Percentiles rank a stretch among this genome's conserved stretches.
Evolutionary conservation across 2,113 vertebrate species (phyloP).

Genomic region (Coryphaenoides rupestris): DNA sequence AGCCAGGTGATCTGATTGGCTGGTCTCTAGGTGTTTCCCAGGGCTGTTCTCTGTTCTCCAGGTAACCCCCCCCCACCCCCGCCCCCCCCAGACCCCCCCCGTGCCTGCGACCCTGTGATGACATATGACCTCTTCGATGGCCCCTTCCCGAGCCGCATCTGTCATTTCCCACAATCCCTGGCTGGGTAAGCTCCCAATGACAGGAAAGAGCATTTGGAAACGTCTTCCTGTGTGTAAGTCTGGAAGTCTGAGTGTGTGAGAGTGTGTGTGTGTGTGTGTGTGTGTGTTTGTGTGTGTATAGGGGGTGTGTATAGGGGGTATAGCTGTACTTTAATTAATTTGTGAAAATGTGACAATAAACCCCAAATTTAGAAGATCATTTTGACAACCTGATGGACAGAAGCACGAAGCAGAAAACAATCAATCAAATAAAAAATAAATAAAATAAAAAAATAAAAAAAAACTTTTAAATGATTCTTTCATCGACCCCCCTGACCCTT

Average conservation of each 20-base stretch:
- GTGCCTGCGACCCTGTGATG: constrained; percentile 67
- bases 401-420: no score
- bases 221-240: constrained; percentile 33
- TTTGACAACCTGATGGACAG: no score
- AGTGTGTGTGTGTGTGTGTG: not conserved
- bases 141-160: constrained; percentile 65
- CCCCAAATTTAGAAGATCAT: no score
- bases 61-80: constrained; percentile 31
- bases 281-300: no score
- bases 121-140: constrained; percentile 68
- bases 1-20: constrained; percentile 1
- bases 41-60: constrained; percentile 39
- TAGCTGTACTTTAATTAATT: no score
- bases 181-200: constrained; percentile 68
- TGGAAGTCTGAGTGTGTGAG: not conserved
- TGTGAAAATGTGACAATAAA: no score
- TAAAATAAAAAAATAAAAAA: no score
- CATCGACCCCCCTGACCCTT: not conserved
- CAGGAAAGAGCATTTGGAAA: constrained; percentile 62
- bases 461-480: not conserved
- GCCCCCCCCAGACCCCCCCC: constrained; percentile 51
- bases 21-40: constrained; percentile 23
- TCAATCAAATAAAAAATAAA: no score
- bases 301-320: no score
- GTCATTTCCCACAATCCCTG: constrained; percentile 70